These are phyloP conservation scores for Kryptolebias marmoratus DNA, from an alignment of 2,113 vertebrate genomes.

Conservation along the genomic window DNA sequence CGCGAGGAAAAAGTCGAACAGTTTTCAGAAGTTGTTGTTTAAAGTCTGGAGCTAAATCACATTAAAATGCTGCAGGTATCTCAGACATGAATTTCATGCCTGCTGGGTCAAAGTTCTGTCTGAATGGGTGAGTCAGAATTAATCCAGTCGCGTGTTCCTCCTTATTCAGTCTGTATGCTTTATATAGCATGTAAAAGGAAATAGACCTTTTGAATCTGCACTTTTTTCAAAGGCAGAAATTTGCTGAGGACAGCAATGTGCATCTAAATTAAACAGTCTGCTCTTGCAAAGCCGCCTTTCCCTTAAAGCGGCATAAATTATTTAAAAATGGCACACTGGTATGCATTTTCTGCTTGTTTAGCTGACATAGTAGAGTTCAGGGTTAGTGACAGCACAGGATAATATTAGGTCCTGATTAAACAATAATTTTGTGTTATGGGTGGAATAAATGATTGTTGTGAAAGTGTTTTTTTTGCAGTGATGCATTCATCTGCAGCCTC, in stretches of 20 bases:
- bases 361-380: conserved; percentile 2
- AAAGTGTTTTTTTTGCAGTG: no score
- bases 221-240: conserved; percentile 12
- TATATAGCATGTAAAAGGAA: conserved; percentile 14
- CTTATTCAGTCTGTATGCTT: conserved; percentile 18
- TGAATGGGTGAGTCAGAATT: conserved; percentile 31
- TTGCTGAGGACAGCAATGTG: conserved; percentile 15
- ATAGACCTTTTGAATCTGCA: conserved; percentile 16
- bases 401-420: not conserved
- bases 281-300: conserved; percentile 9
- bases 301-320: conserved; percentile 15
- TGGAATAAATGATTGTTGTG: not conserved
- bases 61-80: conserved; percentile 17
- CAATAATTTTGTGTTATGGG: not conserved
- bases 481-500: no score
- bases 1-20: conserved; percentile 17
- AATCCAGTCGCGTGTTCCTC: conserved; percentile 26
- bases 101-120: conserved; percentile 35
- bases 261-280: conserved; percentile 28
- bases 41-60: conserved; percentile 27
- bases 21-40: conserved; percentile 36
- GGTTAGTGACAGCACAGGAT: conserved; percentile 10
- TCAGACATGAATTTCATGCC: conserved; percentile 53
- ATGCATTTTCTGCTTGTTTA: conserved; percentile 3
- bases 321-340: conserved; percentile 2